Evolutionary conservation across 2,888 invertebrate species (phyloP).

Genomic region (Nomada lathburiana): DNA sequence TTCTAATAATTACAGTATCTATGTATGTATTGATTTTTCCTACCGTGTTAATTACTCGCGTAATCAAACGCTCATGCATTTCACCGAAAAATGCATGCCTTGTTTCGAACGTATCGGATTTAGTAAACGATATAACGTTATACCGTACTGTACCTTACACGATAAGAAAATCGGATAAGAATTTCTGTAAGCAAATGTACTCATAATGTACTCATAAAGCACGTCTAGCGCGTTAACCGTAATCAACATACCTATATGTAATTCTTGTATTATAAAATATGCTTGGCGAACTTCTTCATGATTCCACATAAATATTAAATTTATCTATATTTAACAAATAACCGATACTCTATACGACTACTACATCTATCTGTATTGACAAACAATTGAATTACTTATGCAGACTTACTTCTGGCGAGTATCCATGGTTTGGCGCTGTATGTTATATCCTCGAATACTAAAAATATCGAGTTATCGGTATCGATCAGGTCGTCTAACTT

Average conservation of each 20-base stretch:
- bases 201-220: neutral
- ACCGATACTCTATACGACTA: too few species aligned
- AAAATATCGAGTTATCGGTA: conserved; percentile 85
- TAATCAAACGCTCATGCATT: neutral
- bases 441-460: conserved; percentile 89
- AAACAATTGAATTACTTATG: neutral
- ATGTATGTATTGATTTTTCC: neutral
- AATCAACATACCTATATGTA: neutral
- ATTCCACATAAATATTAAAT: too few species aligned
- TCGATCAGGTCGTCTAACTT: conserved; percentile 35
- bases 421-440: conserved; percentile 88
- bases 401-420: conserved; percentile 85
- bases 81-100: neutral
- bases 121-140: neutral
- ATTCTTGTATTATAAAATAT: neutral
- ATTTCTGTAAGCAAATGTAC: conserved; percentile 20
- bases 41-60: neutral
- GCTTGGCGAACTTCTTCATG: neutral
- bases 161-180: conserved; percentile 31
- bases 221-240: neutral
- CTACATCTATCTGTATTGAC: neutral
- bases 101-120: neutral
- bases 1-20: neutral
- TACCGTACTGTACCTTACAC: neutral
- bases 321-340: neutral